Base-by-base conservation (phyloP, 2,797 vertebrate species). In the Gallinago stenura region DNA sequence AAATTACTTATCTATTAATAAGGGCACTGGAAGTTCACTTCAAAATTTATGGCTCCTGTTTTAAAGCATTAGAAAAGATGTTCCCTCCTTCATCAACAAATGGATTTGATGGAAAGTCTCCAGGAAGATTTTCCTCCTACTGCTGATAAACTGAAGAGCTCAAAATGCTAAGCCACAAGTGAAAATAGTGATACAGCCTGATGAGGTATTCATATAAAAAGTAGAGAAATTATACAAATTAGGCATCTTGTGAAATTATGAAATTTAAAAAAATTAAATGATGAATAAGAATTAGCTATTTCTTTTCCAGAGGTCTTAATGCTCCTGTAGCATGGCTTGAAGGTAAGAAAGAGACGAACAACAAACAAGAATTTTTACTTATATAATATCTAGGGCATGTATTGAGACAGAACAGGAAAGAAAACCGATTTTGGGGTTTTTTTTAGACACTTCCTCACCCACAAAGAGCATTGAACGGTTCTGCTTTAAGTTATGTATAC, bases 11-110 rank as follows among this genome's bases (percentile, higher is more conserved):
- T n/a, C 72, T 50, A 6, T 91, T 83, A 66, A 78, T n/a, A 48
- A 72, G 72, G 85, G 69, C 87, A 72, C 15, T 24, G 80, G 15
- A 65, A 92, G 92, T 93, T 94, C 91, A 91, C 45, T 19, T 10
- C 57, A n/a, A 28, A 76, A 91, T 69, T 68, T 73, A 88, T 37
- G 61, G 73, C 51, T 90, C 46, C 65, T 7, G 19, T 20, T 93
- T 22, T 6, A 71, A 73, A 77, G 64, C 51, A 7, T 9, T 71
- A 72, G 79, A 6, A 75, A 33, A 86, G 79, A 96, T 37, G 35
- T 51, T 93, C 90, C 87, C 89, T 72, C 76, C 91, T 82, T 97
- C 96, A 96, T 96, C 94, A 86, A 83, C 95, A 95, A 97, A 96
- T 96, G 95, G 72, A 16, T 50, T 78, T 83, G 82, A 92, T 97